Evolutionary conservation across 1,140 invertebrate genomes (phyloP).

Genomic region (Littorina saxatilis): DNA sequence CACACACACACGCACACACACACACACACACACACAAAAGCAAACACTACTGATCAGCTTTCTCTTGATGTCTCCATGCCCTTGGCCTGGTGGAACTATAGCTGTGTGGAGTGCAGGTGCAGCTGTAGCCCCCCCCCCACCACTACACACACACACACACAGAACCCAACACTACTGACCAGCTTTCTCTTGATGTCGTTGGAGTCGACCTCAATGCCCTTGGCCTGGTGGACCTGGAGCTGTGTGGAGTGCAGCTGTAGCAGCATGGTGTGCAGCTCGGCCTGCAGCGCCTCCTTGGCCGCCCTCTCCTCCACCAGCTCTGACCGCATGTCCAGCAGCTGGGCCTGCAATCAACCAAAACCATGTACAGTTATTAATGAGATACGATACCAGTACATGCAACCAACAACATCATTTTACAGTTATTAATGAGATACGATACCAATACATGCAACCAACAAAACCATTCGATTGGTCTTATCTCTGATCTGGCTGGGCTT

Average conservation of each 20-base stretch:
- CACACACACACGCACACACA: too few species aligned
- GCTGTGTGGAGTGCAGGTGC: too few species aligned
- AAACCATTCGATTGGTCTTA: too few species aligned
- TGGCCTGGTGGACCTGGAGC: constrained; percentile 76
- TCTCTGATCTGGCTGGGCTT: too few species aligned
- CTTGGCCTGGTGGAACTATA: too few species aligned
- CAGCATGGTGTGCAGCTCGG: constrained; percentile 81
- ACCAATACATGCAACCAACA: not conserved
- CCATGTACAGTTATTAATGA: too few species aligned
- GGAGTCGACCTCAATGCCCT: constrained; percentile 76
- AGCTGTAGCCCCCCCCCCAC: too few species aligned
- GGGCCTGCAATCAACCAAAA: constrained; percentile 85
- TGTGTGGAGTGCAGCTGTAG: constrained; percentile 82
- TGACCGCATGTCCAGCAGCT: constrained; percentile 83
- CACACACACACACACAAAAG: too few species aligned
- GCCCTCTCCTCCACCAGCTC: constrained; percentile 83
- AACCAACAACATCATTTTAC: not conserved
- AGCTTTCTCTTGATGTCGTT: constrained; percentile 79
- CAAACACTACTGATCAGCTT: too few species aligned
- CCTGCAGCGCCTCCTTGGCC: constrained; percentile 79
- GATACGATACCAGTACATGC: not conserved
- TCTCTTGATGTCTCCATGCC: too few species aligned
- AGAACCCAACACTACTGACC: constrained; percentile 74
- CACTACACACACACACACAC: too few species aligned
- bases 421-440: not conserved